A percentile compares a stretch with the other conserved stretches of the same genome.
Conservation (phyloP, 2,797 vertebrate genomes). For the Xenops minutus region DNA sequence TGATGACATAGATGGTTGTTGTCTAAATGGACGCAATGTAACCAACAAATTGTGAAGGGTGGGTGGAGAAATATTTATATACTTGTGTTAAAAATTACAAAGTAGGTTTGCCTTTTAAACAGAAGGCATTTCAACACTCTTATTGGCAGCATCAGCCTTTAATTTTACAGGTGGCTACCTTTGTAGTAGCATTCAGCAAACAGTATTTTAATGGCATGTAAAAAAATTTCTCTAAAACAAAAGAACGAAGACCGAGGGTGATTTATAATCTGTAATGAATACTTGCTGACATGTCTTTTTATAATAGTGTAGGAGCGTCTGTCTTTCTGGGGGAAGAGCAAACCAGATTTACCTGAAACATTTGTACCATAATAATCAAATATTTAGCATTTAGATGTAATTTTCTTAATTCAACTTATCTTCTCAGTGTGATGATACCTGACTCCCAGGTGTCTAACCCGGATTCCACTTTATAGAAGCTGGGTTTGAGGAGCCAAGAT, state of each 20-base stretch:
- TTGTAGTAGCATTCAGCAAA: slow-evolving; percentile 63
- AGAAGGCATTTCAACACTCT: slow-evolving; percentile 46
- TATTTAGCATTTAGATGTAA: neutral
- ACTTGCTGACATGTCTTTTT: slow-evolving; percentile 32
- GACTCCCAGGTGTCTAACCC: neutral
- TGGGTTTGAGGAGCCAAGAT: neutral
- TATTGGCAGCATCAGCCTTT: slow-evolving; percentile 54
- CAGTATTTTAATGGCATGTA: slow-evolving; percentile 64
- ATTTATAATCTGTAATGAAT: slow-evolving; percentile 57
- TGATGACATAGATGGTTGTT: slow-evolving; percentile 66
- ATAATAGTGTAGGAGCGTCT: neutral
- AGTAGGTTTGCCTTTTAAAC: slow-evolving; percentile 58
- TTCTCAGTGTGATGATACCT: neutral
- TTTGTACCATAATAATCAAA: slow-evolving; percentile 30
- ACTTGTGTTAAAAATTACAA: slow-evolving; percentile 58
- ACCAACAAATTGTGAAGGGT: slow-evolving; percentile 45
- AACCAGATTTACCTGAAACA: slow-evolving; percentile 47
- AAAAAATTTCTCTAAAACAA: slow-evolving; percentile 56
- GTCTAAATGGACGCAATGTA: slow-evolving; percentile 50
- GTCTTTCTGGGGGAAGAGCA: neutral
- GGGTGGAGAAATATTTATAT: slow-evolving; percentile 63
- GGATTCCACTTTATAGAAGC: neutral
- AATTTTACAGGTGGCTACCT: slow-evolving; percentile 69
- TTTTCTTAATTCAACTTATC: slow-evolving; percentile 36
- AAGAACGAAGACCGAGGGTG: neutral